These are phyloP conservation scores for Anticlea derivata DNA, from an alignment of 2,888 invertebrate species.

Conservation along the genomic window DNA sequence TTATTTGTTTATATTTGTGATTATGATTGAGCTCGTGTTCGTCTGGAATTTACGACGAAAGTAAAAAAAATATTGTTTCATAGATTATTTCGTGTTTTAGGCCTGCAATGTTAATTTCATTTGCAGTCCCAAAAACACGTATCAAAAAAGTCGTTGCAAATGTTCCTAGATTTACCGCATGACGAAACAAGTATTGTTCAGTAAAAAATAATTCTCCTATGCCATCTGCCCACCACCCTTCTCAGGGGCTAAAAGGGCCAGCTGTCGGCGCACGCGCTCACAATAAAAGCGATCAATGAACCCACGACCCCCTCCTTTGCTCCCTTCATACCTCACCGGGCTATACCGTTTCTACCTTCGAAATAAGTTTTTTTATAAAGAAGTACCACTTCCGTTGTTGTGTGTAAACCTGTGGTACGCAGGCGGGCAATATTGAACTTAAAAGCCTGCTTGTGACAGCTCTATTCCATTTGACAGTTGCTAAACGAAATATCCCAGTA, in stretches of 20 bases:
- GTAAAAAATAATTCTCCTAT: slow-evolving; percentile 45
- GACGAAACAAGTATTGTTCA: slow-evolving; percentile 42
- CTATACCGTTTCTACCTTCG: slow-evolving; percentile 42
- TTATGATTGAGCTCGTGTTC: too few relatives aligned
- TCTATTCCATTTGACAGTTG: not conserved
- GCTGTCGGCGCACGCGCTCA: slow-evolving; percentile 79
- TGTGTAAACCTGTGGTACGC: not conserved
- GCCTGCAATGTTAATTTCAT: too few relatives aligned
- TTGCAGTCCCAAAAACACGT: not conserved
- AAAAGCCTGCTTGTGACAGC: not conserved
- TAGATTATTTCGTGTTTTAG: too few relatives aligned
- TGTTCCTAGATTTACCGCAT: slow-evolving; percentile 29
- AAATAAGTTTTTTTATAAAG: not conserved
- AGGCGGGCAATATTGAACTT: not conserved
- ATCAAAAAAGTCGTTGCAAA: slow-evolving; percentile 21
- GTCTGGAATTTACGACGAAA: too few relatives aligned
- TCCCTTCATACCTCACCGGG: slow-evolving; percentile 51
- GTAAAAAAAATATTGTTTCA: too few relatives aligned
- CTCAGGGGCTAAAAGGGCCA: slow-evolving; percentile 60
- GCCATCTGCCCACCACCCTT: slow-evolving; percentile 68
- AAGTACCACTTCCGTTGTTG: not conserved
- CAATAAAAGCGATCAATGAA: slow-evolving; percentile 79
- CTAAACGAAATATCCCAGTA: not conserved
- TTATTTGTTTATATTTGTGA: too few relatives aligned
- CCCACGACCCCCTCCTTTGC: slow-evolving; percentile 64